Percentiles rank a stretch among this genome's conserved stretches.
These are phyloP conservation scores for Drosophila nikananu DNA, from an alignment of 1,140 invertebrate species.

Conservation along the genomic window DNA sequence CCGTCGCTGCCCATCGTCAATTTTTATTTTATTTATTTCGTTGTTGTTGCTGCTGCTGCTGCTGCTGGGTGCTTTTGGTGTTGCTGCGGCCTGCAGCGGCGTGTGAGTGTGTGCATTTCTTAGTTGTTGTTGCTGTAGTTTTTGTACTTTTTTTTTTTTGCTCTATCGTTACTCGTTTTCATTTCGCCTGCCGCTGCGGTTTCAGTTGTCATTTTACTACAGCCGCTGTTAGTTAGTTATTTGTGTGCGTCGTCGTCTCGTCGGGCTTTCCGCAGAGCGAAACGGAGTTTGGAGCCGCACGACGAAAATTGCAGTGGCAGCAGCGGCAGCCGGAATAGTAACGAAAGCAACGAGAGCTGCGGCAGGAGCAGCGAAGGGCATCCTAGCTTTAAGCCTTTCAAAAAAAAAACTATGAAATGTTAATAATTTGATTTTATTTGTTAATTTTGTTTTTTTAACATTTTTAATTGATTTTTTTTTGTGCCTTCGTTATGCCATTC, in stretches of 20 bases:
- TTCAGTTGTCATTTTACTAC: slow-evolving; percentile 83
- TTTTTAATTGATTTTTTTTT: neutral
- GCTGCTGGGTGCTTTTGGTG: slow-evolving; percentile 35
- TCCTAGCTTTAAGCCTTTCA: slow-evolving; percentile 10
- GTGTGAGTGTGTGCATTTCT: slow-evolving; percentile 29
- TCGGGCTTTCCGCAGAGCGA: slow-evolving; percentile 34
- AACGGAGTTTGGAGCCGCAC: slow-evolving; percentile 22
- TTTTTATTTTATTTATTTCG: slow-evolving; percentile 53
- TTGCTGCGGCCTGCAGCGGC: slow-evolving; percentile 19
- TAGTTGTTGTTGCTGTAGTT: slow-evolving; percentile 25
- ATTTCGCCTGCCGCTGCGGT: slow-evolving; percentile 77
- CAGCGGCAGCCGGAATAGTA: slow-evolving; percentile 20
- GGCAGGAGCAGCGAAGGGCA: neutral
- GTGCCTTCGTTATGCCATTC: slow-evolving; percentile 30
- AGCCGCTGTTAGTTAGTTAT: slow-evolving; percentile 79
- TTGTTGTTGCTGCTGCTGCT: slow-evolving; percentile 11
- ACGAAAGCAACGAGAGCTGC: neutral
- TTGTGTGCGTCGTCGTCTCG: slow-evolving; percentile 75
- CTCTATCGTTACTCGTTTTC: slow-evolving; percentile 77
- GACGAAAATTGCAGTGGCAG: slow-evolving; percentile 13
- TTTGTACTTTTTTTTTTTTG: slow-evolving; percentile 43
- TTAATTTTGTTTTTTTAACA: neutral
- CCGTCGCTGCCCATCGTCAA: slow-evolving; percentile 54
- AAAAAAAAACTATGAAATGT: neutral
- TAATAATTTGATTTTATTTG: neutral